phyloP scores from a whole-genome alignment of 2,888 invertebrate species.

The Philopedon plagiatum region DNA sequence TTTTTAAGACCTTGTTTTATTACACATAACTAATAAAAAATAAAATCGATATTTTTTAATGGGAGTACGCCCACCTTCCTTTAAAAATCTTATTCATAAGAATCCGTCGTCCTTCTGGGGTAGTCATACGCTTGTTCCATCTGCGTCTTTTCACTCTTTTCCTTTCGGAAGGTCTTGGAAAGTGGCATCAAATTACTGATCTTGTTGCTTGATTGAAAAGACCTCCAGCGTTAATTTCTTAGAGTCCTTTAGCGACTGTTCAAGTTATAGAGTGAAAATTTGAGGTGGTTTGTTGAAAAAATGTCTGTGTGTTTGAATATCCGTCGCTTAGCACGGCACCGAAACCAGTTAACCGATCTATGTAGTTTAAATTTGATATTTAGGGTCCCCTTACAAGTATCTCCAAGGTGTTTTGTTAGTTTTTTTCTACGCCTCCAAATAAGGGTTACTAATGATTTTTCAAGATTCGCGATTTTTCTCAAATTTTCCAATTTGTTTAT shows the following conservation, averaged over 20 bases:
- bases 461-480: too few relatives aligned
- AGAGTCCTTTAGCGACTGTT: not conserved
- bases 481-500: too few relatives aligned
- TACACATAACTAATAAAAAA: not conserved
- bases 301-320: too few relatives aligned
- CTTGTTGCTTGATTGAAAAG: slow-evolving; percentile 63
- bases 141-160: slow-evolving; percentile 81
- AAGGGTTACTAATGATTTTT: too few relatives aligned
- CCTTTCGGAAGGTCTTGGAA: slow-evolving; percentile 82
- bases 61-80: slow-evolving; percentile 79
- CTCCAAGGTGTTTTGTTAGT: too few relatives aligned
- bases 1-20: not conserved
- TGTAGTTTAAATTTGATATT: too few relatives aligned
- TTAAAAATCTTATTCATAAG: slow-evolving; percentile 84
- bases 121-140: slow-evolving; percentile 79
- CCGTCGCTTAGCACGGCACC: too few relatives aligned
- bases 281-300: slow-evolving; percentile 3
- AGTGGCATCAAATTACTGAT: slow-evolving; percentile 76
- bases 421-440: too few relatives aligned
- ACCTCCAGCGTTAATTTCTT: slow-evolving; percentile 56
- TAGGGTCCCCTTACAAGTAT: too few relatives aligned
- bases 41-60: slow-evolving; percentile 68
- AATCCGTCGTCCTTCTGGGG: slow-evolving; percentile 77
- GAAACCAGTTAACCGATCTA: too few relatives aligned
- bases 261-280: slow-evolving; percentile 29